Evolutionary conservation across 2,888 invertebrate genomes (phyloP).

Genomic region (Hemistola chrysoprasaria): DNA sequence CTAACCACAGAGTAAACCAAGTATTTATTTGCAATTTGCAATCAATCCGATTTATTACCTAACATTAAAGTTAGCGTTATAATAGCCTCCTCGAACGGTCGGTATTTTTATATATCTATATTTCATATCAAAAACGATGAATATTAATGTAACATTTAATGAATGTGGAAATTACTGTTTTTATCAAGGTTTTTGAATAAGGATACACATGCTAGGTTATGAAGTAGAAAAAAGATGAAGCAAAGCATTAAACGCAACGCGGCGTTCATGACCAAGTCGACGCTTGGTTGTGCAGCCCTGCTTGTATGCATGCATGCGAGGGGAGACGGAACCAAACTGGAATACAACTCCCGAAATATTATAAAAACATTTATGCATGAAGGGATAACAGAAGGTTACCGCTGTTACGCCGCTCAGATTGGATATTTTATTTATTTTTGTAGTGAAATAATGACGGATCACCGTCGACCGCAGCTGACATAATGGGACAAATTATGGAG

Average conservation of each 20-base stretch:
- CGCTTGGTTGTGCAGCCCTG: slow-evolving; percentile 1
- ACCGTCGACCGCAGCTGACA: slow-evolving; percentile 40
- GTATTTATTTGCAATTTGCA: slow-evolving; percentile 33
- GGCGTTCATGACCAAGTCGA: slow-evolving; percentile 30
- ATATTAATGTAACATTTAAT: too few species aligned
- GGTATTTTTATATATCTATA: not conserved
- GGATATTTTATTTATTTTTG: slow-evolving; percentile 56
- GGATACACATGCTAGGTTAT: too few species aligned
- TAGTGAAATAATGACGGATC: slow-evolving; percentile 49
- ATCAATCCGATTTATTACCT: slow-evolving; percentile 24
- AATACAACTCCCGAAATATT: slow-evolving; percentile 69
- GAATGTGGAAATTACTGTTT: too few species aligned
- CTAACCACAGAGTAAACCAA: slow-evolving; percentile 63
- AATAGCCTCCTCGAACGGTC: slow-evolving; percentile 5
- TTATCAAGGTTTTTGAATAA: too few species aligned
- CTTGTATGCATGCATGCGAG: slow-evolving; percentile 19
- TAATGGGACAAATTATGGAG: slow-evolving; percentile 61
- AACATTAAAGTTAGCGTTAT: too few species aligned
- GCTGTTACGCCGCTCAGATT: slow-evolving; percentile 60
- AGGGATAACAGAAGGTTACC: slow-evolving; percentile 71
- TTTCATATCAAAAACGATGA: not conserved
- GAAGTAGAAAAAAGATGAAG: slow-evolving; percentile 50
- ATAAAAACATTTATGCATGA: slow-evolving; percentile 78
- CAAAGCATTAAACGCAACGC: slow-evolving; percentile 47
- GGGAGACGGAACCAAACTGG: slow-evolving; percentile 45